Evolutionary conservation across 2,113 vertebrate genomes (phyloP).

Genomic region (Takifugu flavidus): DNA sequence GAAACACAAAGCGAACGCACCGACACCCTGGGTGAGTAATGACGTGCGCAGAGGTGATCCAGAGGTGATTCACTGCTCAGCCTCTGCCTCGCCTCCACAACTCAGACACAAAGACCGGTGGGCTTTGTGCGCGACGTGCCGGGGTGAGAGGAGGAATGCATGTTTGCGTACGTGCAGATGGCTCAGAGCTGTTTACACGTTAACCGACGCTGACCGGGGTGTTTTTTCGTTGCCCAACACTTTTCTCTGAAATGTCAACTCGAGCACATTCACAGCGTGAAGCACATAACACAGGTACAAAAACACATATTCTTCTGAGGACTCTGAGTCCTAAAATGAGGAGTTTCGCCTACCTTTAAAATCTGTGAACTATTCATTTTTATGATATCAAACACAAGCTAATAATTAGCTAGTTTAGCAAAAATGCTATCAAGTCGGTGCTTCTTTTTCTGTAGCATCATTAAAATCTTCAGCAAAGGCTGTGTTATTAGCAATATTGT

Average conservation of each 20-base stretch:
- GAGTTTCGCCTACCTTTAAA: too few species aligned
- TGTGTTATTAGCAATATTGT: neutral
- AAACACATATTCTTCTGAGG: too few species aligned
- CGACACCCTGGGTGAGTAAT: constrained; percentile 9
- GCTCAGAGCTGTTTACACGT: constrained; percentile 23
- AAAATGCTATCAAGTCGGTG: neutral
- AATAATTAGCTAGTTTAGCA: neutral
- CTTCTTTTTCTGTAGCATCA: neutral
- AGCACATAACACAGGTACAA: too few species aligned
- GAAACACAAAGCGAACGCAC: neutral
- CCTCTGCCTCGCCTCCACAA: constrained; percentile 17
- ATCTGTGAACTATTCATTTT: neutral
- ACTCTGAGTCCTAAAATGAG: too few species aligned
- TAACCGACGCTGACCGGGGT: constrained; percentile 23
- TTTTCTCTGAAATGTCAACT: too few species aligned
- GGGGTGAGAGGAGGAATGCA: constrained; percentile 16
- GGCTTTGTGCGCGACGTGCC: constrained; percentile 2
- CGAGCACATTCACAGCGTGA: too few species aligned
- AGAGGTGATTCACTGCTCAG: constrained; percentile 35
- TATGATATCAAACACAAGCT: neutral
- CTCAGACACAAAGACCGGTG: constrained; percentile 19
- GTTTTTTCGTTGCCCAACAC: constrained; percentile 7
- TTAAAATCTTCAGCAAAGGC: neutral
- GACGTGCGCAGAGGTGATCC: constrained; percentile 34
- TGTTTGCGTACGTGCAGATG: constrained; percentile 25